Conservation (phyloP, 2,113 vertebrate genomes). For the Ailuropoda melanoleuca region DNA sequence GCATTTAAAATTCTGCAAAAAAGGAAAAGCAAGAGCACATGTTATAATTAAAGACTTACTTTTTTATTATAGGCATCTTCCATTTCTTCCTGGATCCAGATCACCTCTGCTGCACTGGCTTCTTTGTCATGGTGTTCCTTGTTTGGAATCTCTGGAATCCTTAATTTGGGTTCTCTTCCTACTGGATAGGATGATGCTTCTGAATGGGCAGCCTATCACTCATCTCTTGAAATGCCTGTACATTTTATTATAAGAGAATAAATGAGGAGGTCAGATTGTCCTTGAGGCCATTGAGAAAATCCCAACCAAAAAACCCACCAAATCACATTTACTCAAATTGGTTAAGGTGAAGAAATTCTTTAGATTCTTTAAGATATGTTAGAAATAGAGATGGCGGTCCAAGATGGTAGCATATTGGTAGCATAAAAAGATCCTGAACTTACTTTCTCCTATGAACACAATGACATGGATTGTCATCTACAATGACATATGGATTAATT, state of each 20-base stretch:
- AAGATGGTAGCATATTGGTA: not conserved
- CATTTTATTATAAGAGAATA: slow-evolving; percentile 27
- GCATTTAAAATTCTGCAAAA: slow-evolving; percentile 63
- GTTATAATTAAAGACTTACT: slow-evolving; percentile 68
- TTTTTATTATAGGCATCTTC: slow-evolving; percentile 59
- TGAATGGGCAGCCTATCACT: not conserved
- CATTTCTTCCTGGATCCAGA: slow-evolving; percentile 59
- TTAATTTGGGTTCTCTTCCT: slow-evolving; percentile 22
- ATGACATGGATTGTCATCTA: not conserved
- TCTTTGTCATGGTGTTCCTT: slow-evolving; percentile 51
- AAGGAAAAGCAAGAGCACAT: slow-evolving; percentile 68
- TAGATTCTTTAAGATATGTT: not conserved
- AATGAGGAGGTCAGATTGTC: not conserved
- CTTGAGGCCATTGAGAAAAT: not conserved
- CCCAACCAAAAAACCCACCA: not conserved
- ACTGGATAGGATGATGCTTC: not conserved
- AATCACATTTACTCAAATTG: not conserved
- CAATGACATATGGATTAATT: not conserved
- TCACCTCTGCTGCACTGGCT: slow-evolving; percentile 8
- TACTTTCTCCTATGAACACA: not conserved
- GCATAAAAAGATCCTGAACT: not conserved
- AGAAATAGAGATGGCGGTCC: not conserved
- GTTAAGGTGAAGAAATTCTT: not conserved
- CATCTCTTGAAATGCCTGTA: not conserved
- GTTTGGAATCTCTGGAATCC: not conserved